A percentile compares a stretch with the other conserved stretches of the same genome.
phyloP scores from a whole-genome alignment of 2,888 invertebrate genomes.

The Micoletzkya japonica region DNA sequence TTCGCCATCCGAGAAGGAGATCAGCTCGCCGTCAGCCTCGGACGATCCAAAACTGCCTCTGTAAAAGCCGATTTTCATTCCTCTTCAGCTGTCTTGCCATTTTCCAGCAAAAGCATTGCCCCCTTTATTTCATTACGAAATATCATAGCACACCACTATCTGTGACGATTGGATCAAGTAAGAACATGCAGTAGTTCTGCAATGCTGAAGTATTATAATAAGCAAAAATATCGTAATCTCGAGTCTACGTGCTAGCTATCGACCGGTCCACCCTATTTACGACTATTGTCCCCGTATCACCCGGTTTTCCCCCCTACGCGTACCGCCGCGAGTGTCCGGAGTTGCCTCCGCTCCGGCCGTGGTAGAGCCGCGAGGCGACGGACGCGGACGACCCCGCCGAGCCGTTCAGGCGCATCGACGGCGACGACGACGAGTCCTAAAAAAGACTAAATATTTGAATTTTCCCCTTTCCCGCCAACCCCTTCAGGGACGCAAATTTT shows the following conservation, averaged over 20 bases:
- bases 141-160: no score
- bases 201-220: no score
- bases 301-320: background rate
- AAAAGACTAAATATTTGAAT: constrained; percentile 30
- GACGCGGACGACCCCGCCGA: constrained; percentile 52
- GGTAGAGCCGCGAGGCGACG: constrained; percentile 60
- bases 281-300: background rate
- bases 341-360: constrained; percentile 15
- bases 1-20: constrained; percentile 52
- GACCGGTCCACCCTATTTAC: background rate
- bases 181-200: no score
- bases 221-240: no score
- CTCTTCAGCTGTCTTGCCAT: no score
- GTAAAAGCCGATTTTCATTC: constrained; percentile 14
- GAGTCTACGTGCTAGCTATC: no score
- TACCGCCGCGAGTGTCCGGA: constrained; percentile 22
- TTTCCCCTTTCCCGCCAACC: no score
- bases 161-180: no score
- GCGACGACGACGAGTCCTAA: constrained; percentile 41
- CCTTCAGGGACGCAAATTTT: no score
- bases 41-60: constrained; percentile 42
- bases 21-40: constrained; percentile 53
- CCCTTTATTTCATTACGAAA: no score
- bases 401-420: constrained; percentile 51
- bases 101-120: no score